Evolutionary conservation across 2,797 vertebrate species (phyloP), one percentile per base, ranked within the genome.

Genomic region (Pangasius krempfi): DNA sequence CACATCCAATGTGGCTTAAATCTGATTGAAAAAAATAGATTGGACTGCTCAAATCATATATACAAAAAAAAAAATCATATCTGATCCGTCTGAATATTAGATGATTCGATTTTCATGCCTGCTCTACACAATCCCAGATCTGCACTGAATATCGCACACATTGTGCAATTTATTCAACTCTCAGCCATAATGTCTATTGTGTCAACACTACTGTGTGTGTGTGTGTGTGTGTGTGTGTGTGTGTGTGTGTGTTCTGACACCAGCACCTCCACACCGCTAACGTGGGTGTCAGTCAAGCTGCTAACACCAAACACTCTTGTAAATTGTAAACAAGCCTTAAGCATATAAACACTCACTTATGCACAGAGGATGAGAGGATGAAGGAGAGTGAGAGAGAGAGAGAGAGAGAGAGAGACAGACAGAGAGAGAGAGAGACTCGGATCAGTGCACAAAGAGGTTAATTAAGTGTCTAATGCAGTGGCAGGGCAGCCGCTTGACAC

Each of bases 401-500:
- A 72, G 56, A 76, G 30, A 82, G 89, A 89, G 85, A 54, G 52
- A 25, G 37, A 14, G 20, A 25, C 79, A 88, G 79, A 92, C 82
- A 90, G 76, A 25, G 62, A 33, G 81, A 47, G 70, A 60, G 60
- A 81, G 47, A 79, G 88, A 72, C 92, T 91, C 92, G 89, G 89
- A 92, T 93, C 89, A 87, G 89, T 3, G 62, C 92, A 92, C 93
- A 93, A 92, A 82, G 92, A 95, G 94, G 95, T 95, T 95, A 95
- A 96, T 95, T 94, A 95, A 94, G 93, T 95, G 93, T 95, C 92
- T 94, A 94, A 95, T 94, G 89, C 91, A 93, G 93, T 79, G 58
- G 92, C 88, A 88, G 90, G 91, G 89, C 87, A 64, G 64, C 90
- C 88, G 89, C 92, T 93, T 94, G 92, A 93, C 93, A 94, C 92